These are phyloP conservation scores for Mesoligia furuncula DNA, from an alignment of 2,888 invertebrate species.

Conservation along the genomic window DNA sequence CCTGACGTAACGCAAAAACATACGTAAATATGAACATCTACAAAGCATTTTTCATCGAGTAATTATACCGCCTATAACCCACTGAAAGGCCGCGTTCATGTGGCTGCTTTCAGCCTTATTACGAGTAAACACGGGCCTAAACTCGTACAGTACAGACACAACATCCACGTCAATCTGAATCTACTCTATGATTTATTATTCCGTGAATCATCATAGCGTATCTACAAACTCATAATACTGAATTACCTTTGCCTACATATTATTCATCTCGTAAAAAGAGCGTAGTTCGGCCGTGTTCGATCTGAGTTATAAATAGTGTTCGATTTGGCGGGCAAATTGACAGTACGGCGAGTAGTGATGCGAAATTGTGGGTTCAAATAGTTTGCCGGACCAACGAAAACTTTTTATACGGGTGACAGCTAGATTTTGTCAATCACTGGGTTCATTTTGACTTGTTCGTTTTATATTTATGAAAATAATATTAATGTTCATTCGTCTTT, in stretches of 20 bases:
- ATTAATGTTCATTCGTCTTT: slow-evolving; percentile 16
- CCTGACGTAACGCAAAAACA: background rate
- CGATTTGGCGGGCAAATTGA: slow-evolving; percentile 85
- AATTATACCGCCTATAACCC: slow-evolving; percentile 26
- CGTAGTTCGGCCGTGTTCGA: slow-evolving; percentile 58
- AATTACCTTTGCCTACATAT: slow-evolving; percentile 57
- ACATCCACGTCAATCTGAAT: slow-evolving; percentile 52
- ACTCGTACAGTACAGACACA: slow-evolving; percentile 31
- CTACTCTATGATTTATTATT: slow-evolving; percentile 61
- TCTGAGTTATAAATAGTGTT: slow-evolving; percentile 85
- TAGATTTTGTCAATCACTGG: slow-evolving; percentile 51
- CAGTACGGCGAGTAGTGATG: slow-evolving; percentile 73
- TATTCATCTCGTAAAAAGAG: slow-evolving; percentile 61
- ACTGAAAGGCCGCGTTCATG: slow-evolving; percentile 34
- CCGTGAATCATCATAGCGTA: slow-evolving; percentile 55
- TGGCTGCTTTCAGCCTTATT: slow-evolving; percentile 51
- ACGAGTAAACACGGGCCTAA: slow-evolving; percentile 34
- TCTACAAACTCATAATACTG: slow-evolving; percentile 53
- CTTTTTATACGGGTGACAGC: slow-evolving; percentile 43
- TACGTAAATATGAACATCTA: slow-evolving; percentile 7
- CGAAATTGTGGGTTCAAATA: slow-evolving; percentile 50
- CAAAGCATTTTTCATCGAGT: slow-evolving; percentile 28
- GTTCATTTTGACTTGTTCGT: slow-evolving; percentile 20
- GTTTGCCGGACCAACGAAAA: slow-evolving; percentile 51
- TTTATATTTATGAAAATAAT: slow-evolving; percentile 16